A percentile compares a stretch with the other conserved stretches of the same genome.
Evolutionary conservation across 2,797 vertebrate genomes (phyloP).

Genomic region (Philypnodon macrostomus): DNA sequence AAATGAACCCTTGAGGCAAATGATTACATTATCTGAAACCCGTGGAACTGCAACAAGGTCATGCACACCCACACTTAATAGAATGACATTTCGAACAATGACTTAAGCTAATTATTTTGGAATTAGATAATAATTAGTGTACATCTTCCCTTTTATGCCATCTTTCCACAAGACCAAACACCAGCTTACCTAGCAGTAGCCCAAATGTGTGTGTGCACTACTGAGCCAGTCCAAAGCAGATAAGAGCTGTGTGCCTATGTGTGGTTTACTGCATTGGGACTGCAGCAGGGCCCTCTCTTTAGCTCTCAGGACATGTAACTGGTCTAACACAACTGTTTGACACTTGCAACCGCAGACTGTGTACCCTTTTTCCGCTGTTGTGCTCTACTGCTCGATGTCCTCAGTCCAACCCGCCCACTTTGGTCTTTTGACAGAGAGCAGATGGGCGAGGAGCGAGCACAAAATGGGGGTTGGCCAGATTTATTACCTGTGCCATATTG

Average conservation of each 20-base stretch:
- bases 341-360: slow-evolving; percentile 23
- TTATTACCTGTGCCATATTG: slow-evolving; percentile 48
- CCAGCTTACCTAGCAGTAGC: slow-evolving; percentile 25
- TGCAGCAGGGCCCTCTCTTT: slow-evolving; percentile 40
- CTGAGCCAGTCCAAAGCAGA: slow-evolving; percentile 1
- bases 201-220: slow-evolving; percentile 16
- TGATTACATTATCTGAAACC: no score
- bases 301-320: slow-evolving; percentile 8
- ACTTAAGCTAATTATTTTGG: background rate
- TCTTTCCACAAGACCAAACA: slow-evolving; percentile 29
- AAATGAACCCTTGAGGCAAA: no score
- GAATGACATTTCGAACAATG: no score
- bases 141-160: background rate
- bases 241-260: slow-evolving; percentile 6
- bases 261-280: slow-evolving; percentile 45
- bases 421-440: slow-evolving; percentile 33
- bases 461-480: slow-evolving; percentile 38
- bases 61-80: no score
- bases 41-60: no score
- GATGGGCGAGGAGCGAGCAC: slow-evolving; percentile 26
- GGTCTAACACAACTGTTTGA: slow-evolving; percentile 20
- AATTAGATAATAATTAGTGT: slow-evolving; percentile 1
- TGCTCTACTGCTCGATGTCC: slow-evolving; percentile 17
- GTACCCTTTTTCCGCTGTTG: slow-evolving; percentile 11
- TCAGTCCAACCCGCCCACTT: slow-evolving; percentile 30